Evolutionary conservation across 2,797 vertebrate genomes (phyloP), one percentile per base, ranked within the genome.

Genomic region (Myripristis murdjan): DNA sequence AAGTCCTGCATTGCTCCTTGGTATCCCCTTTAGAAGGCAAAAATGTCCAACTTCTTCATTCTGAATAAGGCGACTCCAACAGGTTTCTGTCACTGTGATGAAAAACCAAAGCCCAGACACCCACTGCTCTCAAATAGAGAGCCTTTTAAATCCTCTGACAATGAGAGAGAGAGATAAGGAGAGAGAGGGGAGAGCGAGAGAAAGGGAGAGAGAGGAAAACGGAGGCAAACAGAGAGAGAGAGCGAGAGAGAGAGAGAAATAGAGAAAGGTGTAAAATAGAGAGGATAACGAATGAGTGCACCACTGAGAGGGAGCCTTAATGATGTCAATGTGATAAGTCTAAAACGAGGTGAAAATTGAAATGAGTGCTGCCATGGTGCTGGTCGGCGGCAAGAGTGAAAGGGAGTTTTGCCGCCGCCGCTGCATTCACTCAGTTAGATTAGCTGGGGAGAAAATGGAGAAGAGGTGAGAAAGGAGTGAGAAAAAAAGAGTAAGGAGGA

Each of bases 281-380:
- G 84, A 88, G 86, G 86, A 91, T 87, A 91, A 91, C 76, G 80
- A 89, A 87, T 76, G 89, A 91, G 87, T 79, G 74, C 60, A 53
- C 63, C 62, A 81, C 81, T 73, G 85, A 89, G 90, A 91, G 79
- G 82, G 77, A 85, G 87, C 82, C 85, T 88, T 92, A 91, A 92
- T 92, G 92, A 93, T 85, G 83, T 87, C 85, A 77, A 84, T 75
- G 85, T 86, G 87, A 92, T 90, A 92, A 90, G 87, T 81, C 86
- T 77, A 64, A 87, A 90, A 86, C 56, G 77, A 88, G 86, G 83
- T 85, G 85, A 87, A 91, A 88, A 92, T 89, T 90, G 86, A 90
- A 91, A 92, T 90, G 87, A 86, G 86, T 77, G 83, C 79, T 39
- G 76, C 85, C 43, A 33, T 28, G 57, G 73, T 10, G 77, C 79